Evolutionary conservation across 92 coral and sea anemone genomes (phyloP).

Genomic region (Meandrina meandrites): DNA sequence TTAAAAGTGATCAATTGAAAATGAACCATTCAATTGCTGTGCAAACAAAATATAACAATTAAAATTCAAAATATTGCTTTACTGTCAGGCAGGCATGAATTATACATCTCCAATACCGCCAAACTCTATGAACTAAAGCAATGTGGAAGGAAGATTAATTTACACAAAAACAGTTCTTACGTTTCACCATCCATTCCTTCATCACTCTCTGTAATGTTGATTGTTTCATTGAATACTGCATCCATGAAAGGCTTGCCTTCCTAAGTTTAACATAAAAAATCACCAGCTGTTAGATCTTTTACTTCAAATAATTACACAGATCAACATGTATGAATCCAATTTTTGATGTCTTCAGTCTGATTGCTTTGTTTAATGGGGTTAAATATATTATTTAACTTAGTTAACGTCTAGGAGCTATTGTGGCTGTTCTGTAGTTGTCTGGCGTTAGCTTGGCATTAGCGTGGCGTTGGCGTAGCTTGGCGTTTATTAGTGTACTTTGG

Average conservation of each 20-base stretch:
- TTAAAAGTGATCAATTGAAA: background rate
- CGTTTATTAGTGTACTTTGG: too few relatives aligned
- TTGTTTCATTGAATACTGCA: constrained; percentile 97
- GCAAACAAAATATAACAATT: background rate
- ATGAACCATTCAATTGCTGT: too few relatives aligned
- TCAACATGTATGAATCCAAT: too few relatives aligned
- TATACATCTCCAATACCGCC: background rate
- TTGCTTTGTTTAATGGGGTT: too few relatives aligned
- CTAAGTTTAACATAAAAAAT: constrained; percentile 14
- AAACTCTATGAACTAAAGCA: background rate
- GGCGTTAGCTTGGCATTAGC: too few relatives aligned
- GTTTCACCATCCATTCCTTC: constrained; percentile 99
- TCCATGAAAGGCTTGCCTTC: constrained; percentile 93
- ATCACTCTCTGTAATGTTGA: constrained; percentile 89
- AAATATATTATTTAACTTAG: too few relatives aligned
- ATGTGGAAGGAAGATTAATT: background rate
- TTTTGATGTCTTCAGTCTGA: too few relatives aligned
- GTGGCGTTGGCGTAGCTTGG: too few relatives aligned
- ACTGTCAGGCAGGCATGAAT: too few relatives aligned
- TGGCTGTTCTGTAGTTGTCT: too few relatives aligned
- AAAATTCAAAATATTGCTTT: too few relatives aligned
- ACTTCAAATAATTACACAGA: background rate
- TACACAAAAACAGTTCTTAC: constrained; percentile 57
- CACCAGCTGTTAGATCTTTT: background rate
- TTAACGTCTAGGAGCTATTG: too few relatives aligned